Conservation (phyloP, 2,113 vertebrate species). For the Addax nasomaculatus region DNA sequence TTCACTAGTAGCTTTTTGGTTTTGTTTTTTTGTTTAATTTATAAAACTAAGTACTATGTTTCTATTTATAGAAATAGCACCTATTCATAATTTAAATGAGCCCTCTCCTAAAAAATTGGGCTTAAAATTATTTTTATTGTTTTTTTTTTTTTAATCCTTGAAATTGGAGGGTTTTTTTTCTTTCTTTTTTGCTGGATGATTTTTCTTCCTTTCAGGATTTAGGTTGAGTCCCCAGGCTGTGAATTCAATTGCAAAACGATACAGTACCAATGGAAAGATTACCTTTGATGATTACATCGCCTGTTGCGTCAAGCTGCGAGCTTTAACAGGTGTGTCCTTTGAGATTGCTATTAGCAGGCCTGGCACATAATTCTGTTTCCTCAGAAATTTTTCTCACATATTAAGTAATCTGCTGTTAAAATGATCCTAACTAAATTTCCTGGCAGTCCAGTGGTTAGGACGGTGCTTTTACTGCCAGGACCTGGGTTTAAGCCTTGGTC, state of each 20-base stretch:
- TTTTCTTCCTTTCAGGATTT: constrained; percentile 78
- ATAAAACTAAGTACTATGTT: neutral
- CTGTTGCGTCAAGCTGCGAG: constrained; percentile 90
- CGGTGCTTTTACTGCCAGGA: neutral
- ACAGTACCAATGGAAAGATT: constrained; percentile 87
- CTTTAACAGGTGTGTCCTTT: constrained; percentile 87
- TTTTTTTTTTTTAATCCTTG: neutral
- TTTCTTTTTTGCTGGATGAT: neutral
- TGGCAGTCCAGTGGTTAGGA: neutral
- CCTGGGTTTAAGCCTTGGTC: neutral
- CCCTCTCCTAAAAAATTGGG: neutral
- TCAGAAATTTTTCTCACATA: neutral
- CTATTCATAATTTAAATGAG: neutral
- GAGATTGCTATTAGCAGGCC: neutral
- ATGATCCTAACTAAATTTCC: neutral
- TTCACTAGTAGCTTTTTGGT: neutral
- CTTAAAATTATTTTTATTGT: neutral
- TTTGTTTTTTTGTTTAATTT: neutral
- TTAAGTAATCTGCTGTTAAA: neutral
- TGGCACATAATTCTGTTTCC: neutral
- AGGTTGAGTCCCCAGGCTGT: constrained; percentile 91
- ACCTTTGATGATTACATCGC: constrained; percentile 94
- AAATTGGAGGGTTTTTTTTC: neutral
- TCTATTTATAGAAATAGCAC: neutral
- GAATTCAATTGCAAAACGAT: constrained; percentile 87